Base-by-base conservation (phyloP, 2,888 invertebrate genomes). In the Andrena marginata region DNA sequence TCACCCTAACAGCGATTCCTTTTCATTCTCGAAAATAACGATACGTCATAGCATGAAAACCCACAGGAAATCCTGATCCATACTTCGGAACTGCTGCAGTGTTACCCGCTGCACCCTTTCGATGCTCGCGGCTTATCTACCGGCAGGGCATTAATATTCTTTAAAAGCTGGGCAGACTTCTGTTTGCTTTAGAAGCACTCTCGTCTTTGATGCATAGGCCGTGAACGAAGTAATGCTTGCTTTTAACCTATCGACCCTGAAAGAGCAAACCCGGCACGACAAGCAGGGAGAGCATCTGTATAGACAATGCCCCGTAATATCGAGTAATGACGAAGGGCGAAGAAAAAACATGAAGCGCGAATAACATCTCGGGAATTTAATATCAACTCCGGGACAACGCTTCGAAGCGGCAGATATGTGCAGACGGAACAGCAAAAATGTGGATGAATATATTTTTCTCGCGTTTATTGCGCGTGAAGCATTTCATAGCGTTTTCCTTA, bases 331-430 rank as follows among this genome's bases (percentile, higher is more conserved):
- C 42, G 23, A 29, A 16, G 23, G 8, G 4, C 8, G n/a, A 33
- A 13, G 16, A 59, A 73, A 77, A 83, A 77, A 56, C 64, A 56
- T 33, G 42, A 77, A 74, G 74, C 31, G 65, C 62, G 81, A 74
- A 77, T 62, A 74, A 51, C 49, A 73, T 59, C 62, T 16, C 26
- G 13, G 5, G 81, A 83, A 83, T 83, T 83, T 83, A 77, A 83
- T 83, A 74, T 83, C 62, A 77, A 70, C 59, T 68, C 54, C 48
- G 4, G 16, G 54, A 23, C 31, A 2, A 6, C 13, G 16, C 68
- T 35, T 48, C 31, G 51, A 64, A 20, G 51, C 13, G 67, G 42
- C 42, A 65, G 63, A 69, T 71, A 29, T 20, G 29, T 33, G 20
- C 60, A 2, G 56, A 29, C 31, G 49, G 26, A 60, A 8, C 8